Evolutionary conservation across 1,140 invertebrate genomes (phyloP).

Genomic region (Drosophila auraria): DNA sequence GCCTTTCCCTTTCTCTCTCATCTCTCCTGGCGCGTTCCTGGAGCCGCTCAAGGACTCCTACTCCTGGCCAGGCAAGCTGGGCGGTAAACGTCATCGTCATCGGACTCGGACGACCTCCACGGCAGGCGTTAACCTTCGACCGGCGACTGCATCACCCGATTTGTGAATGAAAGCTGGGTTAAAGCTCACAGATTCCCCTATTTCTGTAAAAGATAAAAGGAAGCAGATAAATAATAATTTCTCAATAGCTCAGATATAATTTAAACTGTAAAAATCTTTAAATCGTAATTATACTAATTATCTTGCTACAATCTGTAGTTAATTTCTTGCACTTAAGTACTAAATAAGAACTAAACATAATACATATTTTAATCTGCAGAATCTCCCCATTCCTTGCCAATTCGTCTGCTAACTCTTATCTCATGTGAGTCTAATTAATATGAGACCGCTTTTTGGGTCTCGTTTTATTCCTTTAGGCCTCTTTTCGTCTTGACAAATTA

Average conservation of each 20-base stretch:
- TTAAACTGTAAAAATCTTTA: not conserved
- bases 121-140: conserved; percentile 73
- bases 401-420: conserved; percentile 4
- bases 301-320: no score
- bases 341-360: not conserved
- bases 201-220: no score
- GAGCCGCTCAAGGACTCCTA: conserved; percentile 69
- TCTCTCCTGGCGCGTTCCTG: conserved; percentile 24
- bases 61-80: conserved; percentile 40
- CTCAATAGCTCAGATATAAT: not conserved
- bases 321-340: not conserved
- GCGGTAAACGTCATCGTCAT: conserved; percentile 65
- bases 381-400: no score
- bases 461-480: conserved; percentile 5
- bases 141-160: conserved; percentile 44
- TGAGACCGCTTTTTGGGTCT: conserved; percentile 7
- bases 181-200: not conserved
- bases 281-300: no score
- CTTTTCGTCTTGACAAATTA: conserved; percentile 35
- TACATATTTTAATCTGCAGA: no score
- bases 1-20: not conserved
- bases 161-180: conserved; percentile 65
- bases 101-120: conserved; percentile 49
- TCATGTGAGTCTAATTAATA: conserved; percentile 25
- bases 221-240: no score